Base-by-base conservation (phyloP, 2,888 invertebrate species). In the Scelioninae gen. 2 region DNA sequence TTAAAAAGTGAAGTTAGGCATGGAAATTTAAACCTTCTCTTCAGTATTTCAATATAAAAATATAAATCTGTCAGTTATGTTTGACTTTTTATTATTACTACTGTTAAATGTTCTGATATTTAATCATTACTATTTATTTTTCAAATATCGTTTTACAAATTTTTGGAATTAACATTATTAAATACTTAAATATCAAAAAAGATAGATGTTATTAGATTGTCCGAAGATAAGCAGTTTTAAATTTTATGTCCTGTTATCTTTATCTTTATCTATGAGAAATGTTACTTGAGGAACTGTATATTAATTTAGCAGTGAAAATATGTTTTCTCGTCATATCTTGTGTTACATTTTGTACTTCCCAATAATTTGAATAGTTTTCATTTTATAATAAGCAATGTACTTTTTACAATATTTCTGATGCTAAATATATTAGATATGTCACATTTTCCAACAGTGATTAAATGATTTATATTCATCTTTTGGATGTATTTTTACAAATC, bases 331-430 rank as follows among this genome's bases (percentile, higher is more conserved):
- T 5, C 11, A 35, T 35, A 15, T 41, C 10, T 10, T 25, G 16
- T 31, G 13, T 52, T 37, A 37, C 37, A 11, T 18, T 52, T 52
- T 52, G 52, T 52, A 52, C 52, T 52, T 52, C 19, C 15, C 9
- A 31, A 48, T 31, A 5, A 10, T 13, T 16, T 48, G 15, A 37
- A 37, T 52, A 52, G 13, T 52, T 35, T 22, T 11, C 9, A 52
- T 19, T 3, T 37, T 22, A 33, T 19, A 19, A 50, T 19, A n/a
- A 50, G 35, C 18, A 28, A 28, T 15, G 10, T n/a, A n/a, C 18
- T 39, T 39, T 39, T 1, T n/a, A n/a, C n/a, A n/a, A n/a, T n/a
- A n/a, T n/a, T n/a, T n/a, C n/a, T n/a, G n/a, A n/a, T n/a, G n/a
- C n/a, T n/a, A n/a, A n/a, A n/a, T n/a, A n/a, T n/a, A n/a, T 7